Percentiles rank a stretch among this genome's conserved stretches.
Evolutionary conservation across 2,888 invertebrate genomes (phyloP).

Genomic region (Dione vanillae): DNA sequence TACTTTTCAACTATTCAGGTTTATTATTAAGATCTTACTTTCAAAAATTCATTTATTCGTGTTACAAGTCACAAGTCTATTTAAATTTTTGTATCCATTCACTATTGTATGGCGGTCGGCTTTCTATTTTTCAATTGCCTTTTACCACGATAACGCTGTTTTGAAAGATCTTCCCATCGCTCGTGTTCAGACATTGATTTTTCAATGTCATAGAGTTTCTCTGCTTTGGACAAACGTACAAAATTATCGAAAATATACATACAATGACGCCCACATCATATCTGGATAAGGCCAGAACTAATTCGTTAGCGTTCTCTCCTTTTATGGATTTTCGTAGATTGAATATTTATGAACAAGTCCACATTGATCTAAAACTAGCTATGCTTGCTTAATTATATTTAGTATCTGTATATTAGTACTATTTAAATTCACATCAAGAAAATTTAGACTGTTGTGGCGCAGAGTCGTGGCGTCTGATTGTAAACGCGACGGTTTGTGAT

Average conservation of each 20-base stretch:
- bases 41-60: slow-evolving; percentile 25
- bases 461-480: too few species aligned
- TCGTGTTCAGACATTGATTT: slow-evolving; percentile 35
- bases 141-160: slow-evolving; percentile 33
- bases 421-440: too few species aligned
- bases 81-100: slow-evolving; percentile 32
- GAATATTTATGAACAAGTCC: slow-evolving; percentile 18
- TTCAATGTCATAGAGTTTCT: slow-evolving; percentile 25
- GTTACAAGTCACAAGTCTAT: slow-evolving; percentile 22
- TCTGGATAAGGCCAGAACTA: slow-evolving; percentile 40
- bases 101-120: slow-evolving; percentile 37
- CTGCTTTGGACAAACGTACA: not conserved
- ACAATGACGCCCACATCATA: slow-evolving; percentile 28
- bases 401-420: slow-evolving; percentile 51
- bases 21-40: slow-evolving; percentile 33
- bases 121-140: slow-evolving; percentile 47
- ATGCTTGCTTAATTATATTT: not conserved
- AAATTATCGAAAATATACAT: slow-evolving; percentile 5
- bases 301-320: slow-evolving; percentile 59
- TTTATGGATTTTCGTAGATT: slow-evolving; percentile 57
- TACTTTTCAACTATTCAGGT: too few species aligned
- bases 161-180: slow-evolving; percentile 40
- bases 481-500: too few species aligned
- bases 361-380: slow-evolving; percentile 9
- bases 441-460: too few species aligned